Conservation (phyloP, 2,888 invertebrate species). For the Axea sp. region DNA sequence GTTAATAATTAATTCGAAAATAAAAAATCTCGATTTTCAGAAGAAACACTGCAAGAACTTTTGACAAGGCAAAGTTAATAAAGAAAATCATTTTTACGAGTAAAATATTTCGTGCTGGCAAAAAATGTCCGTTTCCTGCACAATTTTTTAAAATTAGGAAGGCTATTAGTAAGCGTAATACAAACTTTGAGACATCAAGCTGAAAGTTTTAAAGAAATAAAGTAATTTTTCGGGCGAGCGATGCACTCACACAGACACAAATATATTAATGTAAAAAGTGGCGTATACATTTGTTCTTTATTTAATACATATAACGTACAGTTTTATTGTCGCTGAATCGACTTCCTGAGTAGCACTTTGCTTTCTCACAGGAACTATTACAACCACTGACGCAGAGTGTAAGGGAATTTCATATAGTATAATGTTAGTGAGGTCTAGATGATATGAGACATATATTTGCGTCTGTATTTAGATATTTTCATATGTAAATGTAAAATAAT, state of each 20-base stretch:
- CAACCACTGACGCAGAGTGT: slow-evolving; percentile 17
- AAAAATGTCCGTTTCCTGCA: slow-evolving; percentile 5
- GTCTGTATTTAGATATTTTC: slow-evolving; percentile 14
- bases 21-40: background rate
- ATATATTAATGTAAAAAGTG: slow-evolving; percentile 23
- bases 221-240: slow-evolving; percentile 25
- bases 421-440: slow-evolving; percentile 12
- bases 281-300: slow-evolving; percentile 28
- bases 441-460: slow-evolving; percentile 20
- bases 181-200: slow-evolving; percentile 17
- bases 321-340: slow-evolving; percentile 44
- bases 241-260: slow-evolving; percentile 2
- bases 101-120: background rate
- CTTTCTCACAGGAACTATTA: slow-evolving; percentile 39
- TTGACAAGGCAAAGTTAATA: slow-evolving; percentile 13
- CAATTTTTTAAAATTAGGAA: slow-evolving; percentile 27
- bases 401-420: slow-evolving; percentile 32
- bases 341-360: slow-evolving; percentile 38
- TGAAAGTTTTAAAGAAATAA: slow-evolving; percentile 31
- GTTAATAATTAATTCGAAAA: background rate
- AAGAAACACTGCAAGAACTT: background rate
- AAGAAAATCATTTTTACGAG: slow-evolving; percentile 14
- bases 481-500: background rate
- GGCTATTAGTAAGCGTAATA: slow-evolving; percentile 16
- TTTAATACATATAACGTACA: slow-evolving; percentile 47